These are phyloP conservation scores for Valencia hispanica DNA, from an alignment of 2,797 vertebrate genomes.

Conservation along the genomic window DNA sequence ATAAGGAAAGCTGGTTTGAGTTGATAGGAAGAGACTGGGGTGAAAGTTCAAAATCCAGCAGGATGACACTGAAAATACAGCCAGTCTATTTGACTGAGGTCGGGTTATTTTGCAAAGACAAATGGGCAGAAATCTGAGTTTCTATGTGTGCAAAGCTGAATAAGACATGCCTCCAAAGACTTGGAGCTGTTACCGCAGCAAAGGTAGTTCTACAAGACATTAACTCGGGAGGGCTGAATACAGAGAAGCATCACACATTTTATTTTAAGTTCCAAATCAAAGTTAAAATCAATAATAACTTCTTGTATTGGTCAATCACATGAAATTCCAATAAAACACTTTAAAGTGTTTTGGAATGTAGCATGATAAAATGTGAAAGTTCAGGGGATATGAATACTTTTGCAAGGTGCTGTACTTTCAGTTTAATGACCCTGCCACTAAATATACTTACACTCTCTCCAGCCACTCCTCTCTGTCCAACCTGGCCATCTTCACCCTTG, in stretches of 20 bases:
- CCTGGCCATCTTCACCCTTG: constrained; percentile 97
- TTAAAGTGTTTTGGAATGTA: too few species aligned
- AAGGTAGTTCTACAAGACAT: neutral
- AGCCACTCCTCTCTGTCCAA: constrained; percentile 93
- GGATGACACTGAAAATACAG: neutral
- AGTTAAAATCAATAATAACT: too few species aligned
- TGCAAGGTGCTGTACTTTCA: neutral
- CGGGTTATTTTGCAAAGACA: neutral
- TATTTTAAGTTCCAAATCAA: too few species aligned
- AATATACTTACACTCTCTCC: constrained; percentile 92
- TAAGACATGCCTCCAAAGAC: neutral
- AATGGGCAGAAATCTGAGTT: neutral
- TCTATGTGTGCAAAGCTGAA: neutral
- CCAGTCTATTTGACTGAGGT: neutral
- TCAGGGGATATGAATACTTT: neutral
- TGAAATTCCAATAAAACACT: too few species aligned
- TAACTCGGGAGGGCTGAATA: neutral
- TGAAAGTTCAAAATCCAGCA: neutral
- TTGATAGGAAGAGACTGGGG: neutral
- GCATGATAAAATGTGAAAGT: neutral
- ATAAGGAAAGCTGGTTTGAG: neutral
- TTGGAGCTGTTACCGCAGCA: neutral
- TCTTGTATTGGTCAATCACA: too few species aligned
- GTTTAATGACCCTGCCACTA: neutral
- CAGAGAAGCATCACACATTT: neutral